A percentile compares a stretch with the other conserved stretches of the same genome.
Evolutionary conservation across 2,888 invertebrate genomes (phyloP).

Genomic region (Drosophila picticornis): DNA sequence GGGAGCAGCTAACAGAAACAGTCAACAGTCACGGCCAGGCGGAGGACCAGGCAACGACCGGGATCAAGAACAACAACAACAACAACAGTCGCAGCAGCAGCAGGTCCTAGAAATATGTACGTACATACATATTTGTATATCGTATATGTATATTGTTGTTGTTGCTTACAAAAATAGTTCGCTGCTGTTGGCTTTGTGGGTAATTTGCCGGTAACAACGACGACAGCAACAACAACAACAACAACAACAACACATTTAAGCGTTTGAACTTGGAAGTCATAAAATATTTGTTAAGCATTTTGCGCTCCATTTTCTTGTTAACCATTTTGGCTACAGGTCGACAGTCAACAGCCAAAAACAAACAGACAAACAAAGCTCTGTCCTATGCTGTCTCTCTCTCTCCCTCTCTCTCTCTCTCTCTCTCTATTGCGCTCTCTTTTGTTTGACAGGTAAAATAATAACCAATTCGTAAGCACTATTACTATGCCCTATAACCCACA

Average conservation of each 20-base stretch:
- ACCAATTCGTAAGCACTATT: slow-evolving; percentile 78
- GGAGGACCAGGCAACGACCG: not conserved
- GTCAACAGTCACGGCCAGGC: slow-evolving; percentile 6
- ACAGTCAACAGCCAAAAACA: slow-evolving; percentile 61
- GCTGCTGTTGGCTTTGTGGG: slow-evolving; percentile 61
- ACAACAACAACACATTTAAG: slow-evolving; percentile 60
- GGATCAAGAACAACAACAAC: slow-evolving; percentile 2
- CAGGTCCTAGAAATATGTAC: not conserved
- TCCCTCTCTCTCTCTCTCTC: not conserved
- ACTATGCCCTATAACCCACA: slow-evolving; percentile 51
- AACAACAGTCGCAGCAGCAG: not conserved
- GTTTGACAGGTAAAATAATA: slow-evolving; percentile 56
- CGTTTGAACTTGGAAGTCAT: slow-evolving; percentile 77
- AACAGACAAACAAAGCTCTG: slow-evolving; percentile 41
- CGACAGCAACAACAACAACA: slow-evolving; percentile 30
- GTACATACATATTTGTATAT: not conserved
- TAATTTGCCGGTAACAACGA: slow-evolving; percentile 71
- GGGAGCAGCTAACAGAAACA: slow-evolving; percentile 5
- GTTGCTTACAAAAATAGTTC: slow-evolving; percentile 48
- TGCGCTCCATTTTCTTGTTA: slow-evolving; percentile 75
- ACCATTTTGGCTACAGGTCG: slow-evolving; percentile 72
- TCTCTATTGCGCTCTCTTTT: not conserved
- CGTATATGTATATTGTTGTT: slow-evolving; percentile 17
- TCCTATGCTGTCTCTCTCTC: slow-evolving; percentile 2
- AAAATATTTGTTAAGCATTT: slow-evolving; percentile 80